Evolutionary conservation across 2,888 invertebrate genomes (phyloP), one percentile per base, ranked within the genome.

Genomic region (Rhamphomyia laevipes): DNA sequence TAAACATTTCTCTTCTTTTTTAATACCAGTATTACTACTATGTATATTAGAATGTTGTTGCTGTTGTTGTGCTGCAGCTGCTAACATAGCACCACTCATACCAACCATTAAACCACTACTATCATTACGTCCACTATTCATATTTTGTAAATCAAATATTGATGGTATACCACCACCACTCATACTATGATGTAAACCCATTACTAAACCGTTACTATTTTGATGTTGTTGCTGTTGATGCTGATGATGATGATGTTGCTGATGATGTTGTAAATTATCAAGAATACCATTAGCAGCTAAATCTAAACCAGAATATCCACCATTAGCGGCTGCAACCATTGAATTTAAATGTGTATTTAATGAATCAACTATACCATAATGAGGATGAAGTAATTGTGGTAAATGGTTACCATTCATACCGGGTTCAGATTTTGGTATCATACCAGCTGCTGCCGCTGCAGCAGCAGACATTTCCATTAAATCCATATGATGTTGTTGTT

Each of bases 401-500:
- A 63, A 67, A 48, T 63, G 62, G 49, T 56, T 57, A 45, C 68
- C 68, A 59, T 69, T 69, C 62, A 69, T 67, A 23, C 67, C 65
- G 12, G 62, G 50, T 3, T 64, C 65, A 33, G 44, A 35, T 44
- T 15, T 45, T 27, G 23, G 23, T 38, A 45, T 21, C 18, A 41
- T 42, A 58, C 53, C 40, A 57, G 58, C 48, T 57, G 61, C 56
- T 51, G 61, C 50, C 23, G 61, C 57, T 52, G 60, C 50, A 47
- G 68, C 68, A 37, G 66, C 54, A 23, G 67, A 51, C 53, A 68
- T 53, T 52, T 70, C 70, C 59, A 71, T 71, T 51, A 74, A 58
- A 67, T 68, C 56, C 68, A 70, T 63, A 68, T 75, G 74, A 30
- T 75, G 73, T 51, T 74, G 73, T 62, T 73, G 66, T 5, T 61